Conservation (phyloP, 1,140 invertebrate genomes). For the Bombyx mandarina region DNA sequence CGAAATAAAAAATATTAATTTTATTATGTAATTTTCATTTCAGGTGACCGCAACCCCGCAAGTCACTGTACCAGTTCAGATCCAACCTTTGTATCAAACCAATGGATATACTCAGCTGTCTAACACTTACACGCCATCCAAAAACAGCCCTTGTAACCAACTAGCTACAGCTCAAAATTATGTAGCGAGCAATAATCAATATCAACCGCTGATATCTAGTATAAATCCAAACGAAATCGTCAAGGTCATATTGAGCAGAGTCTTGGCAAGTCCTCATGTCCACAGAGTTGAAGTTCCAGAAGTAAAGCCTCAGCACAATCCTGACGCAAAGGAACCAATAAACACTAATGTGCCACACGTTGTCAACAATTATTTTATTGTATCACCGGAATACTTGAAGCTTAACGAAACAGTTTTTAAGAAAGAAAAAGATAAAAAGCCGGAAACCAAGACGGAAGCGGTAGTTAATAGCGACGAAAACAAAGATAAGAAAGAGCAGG, state of each 20-base stretch:
- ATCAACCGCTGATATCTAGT: too few species aligned
- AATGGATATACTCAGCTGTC: conserved; percentile 13
- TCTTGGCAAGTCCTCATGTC: conserved; percentile 17
- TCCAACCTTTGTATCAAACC: conserved; percentile 11
- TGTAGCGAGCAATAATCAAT: neutral
- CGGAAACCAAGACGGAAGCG: too few species aligned
- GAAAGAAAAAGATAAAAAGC: too few species aligned
- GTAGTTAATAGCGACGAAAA: too few species aligned
- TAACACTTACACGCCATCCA: conserved; percentile 3
- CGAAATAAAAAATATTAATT: too few species aligned
- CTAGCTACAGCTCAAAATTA: conserved; percentile 17
- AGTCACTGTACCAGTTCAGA: conserved; percentile 1
- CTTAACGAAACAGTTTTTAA: conserved; percentile 2
- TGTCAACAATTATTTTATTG: conserved; percentile 36
- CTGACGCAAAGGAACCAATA: conserved; percentile 14
- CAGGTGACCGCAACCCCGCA: too few species aligned
- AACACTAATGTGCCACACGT: conserved; percentile 17
- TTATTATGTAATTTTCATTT: too few species aligned
- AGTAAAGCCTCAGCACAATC: conserved; percentile 15
- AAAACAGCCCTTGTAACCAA: conserved; percentile 17
- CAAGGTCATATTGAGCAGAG: conserved; percentile 19
- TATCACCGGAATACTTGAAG: conserved; percentile 24
- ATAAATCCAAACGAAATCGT: conserved; percentile 8
- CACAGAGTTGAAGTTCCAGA: conserved; percentile 16
- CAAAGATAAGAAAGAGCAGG: too few species aligned